These are phyloP conservation scores for Tautogolabrus adspersus DNA, from an alignment of 2,113 vertebrate species.

Conservation along the genomic window DNA sequence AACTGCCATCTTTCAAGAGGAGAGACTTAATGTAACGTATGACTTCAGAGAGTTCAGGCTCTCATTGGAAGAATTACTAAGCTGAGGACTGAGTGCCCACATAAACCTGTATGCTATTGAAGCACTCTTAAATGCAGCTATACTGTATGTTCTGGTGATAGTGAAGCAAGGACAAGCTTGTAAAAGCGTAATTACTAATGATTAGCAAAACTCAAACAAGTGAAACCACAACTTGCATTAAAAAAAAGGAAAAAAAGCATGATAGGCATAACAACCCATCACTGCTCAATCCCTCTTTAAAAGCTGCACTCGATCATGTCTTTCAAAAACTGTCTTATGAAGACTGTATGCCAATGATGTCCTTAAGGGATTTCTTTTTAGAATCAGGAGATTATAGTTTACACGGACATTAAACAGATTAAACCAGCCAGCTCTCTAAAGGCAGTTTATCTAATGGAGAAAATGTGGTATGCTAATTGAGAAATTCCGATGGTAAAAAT, in stretches of 20 bases:
- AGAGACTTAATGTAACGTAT: conserved; percentile 32
- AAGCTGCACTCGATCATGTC: conserved; percentile 76
- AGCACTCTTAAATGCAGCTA: conserved; percentile 10
- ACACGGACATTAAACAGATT: conserved; percentile 85
- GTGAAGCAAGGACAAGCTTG: conserved; percentile 61
- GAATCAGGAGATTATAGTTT: conserved; percentile 85
- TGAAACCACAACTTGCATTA: conserved; percentile 54
- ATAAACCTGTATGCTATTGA: conserved; percentile 8
- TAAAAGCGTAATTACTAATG: conserved; percentile 56
- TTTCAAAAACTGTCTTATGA: conserved; percentile 78
- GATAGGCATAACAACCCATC: conserved; percentile 69
- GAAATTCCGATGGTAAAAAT: conserved; percentile 83
- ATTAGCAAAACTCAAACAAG: conserved; percentile 65
- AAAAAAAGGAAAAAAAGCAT: conserved; percentile 39
- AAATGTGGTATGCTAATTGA: conserved; percentile 85
- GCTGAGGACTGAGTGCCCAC: neutral
- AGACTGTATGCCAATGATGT: conserved; percentile 79
- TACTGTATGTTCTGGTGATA: conserved; percentile 23
- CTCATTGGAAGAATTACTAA: conserved; percentile 15
- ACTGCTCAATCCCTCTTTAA: conserved; percentile 70
- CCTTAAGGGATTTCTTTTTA: conserved; percentile 84
- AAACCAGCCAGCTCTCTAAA: conserved; percentile 82
- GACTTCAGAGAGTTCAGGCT: conserved; percentile 42
- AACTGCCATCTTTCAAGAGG: conserved; percentile 31
- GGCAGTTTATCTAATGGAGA: conserved; percentile 86